Conservation (phyloP, 2,797 vertebrate genomes). For the Odontamblyopus lacepedii region DNA sequence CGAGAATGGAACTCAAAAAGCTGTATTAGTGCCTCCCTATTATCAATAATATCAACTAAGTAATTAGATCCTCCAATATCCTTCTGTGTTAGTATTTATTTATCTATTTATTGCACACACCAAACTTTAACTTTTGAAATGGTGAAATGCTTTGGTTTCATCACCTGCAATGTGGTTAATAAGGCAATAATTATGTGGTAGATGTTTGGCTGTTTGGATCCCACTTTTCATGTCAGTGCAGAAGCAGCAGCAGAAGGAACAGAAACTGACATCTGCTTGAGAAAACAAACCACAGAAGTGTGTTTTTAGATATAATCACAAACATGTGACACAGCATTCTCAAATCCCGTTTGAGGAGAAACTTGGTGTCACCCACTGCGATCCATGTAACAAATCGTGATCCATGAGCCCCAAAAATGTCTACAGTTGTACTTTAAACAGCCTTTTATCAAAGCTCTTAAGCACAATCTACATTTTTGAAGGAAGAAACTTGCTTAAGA, state of each 20-base stretch:
- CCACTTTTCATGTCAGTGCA: background rate
- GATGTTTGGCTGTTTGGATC: background rate
- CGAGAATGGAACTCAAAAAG: too few relatives aligned
- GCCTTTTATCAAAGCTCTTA: conserved; percentile 53
- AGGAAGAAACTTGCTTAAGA: conserved; percentile 12
- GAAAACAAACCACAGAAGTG: conserved; percentile 12
- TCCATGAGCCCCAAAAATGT: conserved; percentile 49
- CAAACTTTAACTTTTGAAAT: background rate
- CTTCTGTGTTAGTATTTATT: background rate
- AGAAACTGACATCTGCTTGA: conserved; percentile 14
- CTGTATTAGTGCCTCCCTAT: too few relatives aligned
- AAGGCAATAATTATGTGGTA: background rate
- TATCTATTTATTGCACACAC: background rate
- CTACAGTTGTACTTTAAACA: conserved; percentile 44
- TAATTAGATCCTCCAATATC: background rate
- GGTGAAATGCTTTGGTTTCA: background rate
- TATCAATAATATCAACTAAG: background rate
- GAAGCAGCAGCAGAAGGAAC: conserved; percentile 18
- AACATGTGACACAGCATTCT: conserved; percentile 36
- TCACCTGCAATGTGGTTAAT: background rate
- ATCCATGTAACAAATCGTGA: conserved; percentile 30
- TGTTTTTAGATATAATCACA: conserved; percentile 33
- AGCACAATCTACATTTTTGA: conserved; percentile 53
- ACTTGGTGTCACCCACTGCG: conserved; percentile 20
- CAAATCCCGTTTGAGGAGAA: conserved; percentile 40